Evolutionary conservation across 1,140 invertebrate genomes (phyloP).

Genomic region (Mactra quadrangularis): DNA sequence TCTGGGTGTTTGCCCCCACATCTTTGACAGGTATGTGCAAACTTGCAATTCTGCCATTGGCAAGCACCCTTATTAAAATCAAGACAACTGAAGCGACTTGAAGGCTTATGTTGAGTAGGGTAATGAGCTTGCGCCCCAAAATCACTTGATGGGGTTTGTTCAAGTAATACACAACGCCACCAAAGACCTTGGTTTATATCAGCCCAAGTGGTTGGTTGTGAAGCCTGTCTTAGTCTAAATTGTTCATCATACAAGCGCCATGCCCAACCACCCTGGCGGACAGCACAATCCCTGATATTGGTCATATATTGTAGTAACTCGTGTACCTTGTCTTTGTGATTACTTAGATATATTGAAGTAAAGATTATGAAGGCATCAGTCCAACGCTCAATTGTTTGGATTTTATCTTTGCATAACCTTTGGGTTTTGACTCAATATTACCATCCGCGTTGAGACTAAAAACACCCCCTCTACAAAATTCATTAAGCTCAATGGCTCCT

Average conservation of each 20-base stretch:
- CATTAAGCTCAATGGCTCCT: conserved; percentile 12
- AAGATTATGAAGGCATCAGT: conserved; percentile 39
- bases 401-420: conserved; percentile 9
- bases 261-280: not conserved
- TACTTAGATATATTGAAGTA: conserved; percentile 20
- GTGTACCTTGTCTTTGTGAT: conserved; percentile 12
- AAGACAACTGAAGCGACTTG: not conserved
- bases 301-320: conserved; percentile 39
- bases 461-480: not conserved
- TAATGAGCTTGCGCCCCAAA: not conserved
- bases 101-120: not conserved
- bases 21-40: not conserved
- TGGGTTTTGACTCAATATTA: not conserved
- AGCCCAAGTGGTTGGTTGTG: not conserved
- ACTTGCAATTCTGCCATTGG: conserved; percentile 10
- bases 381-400: conserved; percentile 8
- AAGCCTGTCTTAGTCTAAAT: conserved; percentile 9
- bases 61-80: conserved; percentile 27
- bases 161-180: not conserved
- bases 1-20: not conserved
- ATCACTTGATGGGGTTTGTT: not conserved
- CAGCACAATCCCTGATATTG: conserved; percentile 22
- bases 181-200: conserved; percentile 18
- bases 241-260: conserved; percentile 36
- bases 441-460: conserved; percentile 8